phyloP scores from a whole-genome alignment of 2,797 vertebrate species.

The Nothura maculosa region DNA sequence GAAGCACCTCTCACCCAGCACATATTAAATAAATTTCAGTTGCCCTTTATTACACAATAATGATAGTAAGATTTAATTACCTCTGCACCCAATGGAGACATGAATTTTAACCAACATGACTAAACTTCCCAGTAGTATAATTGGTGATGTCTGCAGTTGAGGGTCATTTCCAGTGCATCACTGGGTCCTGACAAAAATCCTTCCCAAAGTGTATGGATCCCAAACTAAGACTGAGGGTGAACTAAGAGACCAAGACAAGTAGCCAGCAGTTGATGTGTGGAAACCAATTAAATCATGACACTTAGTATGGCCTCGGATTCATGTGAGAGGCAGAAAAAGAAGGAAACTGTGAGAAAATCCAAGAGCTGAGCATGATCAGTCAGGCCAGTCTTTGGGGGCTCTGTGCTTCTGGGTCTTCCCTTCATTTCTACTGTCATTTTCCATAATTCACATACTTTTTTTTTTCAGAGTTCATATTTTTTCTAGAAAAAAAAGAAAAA shows the following conservation, averaged over 20 bases:
- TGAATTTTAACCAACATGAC: conserved; percentile 43
- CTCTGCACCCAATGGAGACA: conserved; percentile 27
- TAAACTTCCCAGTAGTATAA: conserved; percentile 41
- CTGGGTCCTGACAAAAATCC: conserved; percentile 21
- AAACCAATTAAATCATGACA: not conserved
- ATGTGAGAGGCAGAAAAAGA: not conserved
- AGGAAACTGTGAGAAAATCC: not conserved
- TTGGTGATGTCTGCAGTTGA: not conserved
- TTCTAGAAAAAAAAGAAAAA: not conserved
- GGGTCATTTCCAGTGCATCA: conserved; percentile 48
- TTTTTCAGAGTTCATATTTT: not conserved
- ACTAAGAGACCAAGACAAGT: not conserved
- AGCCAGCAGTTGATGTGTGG: not conserved
- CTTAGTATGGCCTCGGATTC: not conserved
- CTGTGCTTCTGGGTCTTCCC: not conserved
- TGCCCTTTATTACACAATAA: conserved; percentile 63
- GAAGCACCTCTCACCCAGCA: conserved; percentile 60
- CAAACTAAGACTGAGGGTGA: not conserved
- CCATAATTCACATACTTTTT: not conserved
- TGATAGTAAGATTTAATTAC: conserved; percentile 67
- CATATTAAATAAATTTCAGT: conserved; percentile 60
- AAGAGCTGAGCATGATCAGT: not conserved
- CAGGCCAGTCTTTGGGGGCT: not conserved
- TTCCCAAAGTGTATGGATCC: not conserved
- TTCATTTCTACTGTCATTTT: not conserved